Evolutionary conservation across 2,797 vertebrate genomes (phyloP), one percentile per base, ranked within the genome.

Genomic region (Myotis myotis): DNA sequence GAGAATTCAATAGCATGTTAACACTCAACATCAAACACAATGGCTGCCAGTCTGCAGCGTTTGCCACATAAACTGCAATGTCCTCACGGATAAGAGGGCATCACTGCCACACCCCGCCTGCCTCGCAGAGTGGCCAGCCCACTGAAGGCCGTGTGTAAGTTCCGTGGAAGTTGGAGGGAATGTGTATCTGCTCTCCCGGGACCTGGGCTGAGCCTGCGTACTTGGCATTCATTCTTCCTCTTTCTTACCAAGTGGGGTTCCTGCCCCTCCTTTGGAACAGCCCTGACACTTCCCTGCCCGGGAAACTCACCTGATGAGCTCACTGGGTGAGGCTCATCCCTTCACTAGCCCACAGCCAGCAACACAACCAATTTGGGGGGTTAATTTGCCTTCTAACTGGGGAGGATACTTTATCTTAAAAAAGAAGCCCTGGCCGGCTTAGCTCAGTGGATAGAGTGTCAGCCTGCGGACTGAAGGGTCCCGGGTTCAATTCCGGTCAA

Each of bases 1-100:
- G 62, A 83, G 72, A 78, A 91, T 91, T 95, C 71, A 87, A 44
- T 80, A 78, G 79, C 87, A 71, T 20, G 23, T 51, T 91, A 85
- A 82, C 66, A 80, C 84, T 81, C 66, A 57, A 81, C 0, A 1
- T 68, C 36, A 80, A 79, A 93, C 94, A 55, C 25, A 49, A 64
- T 38, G 53, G 60, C 71, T 57, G 30, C 86, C 25, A 51, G 51
- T 22, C 38, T 62, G 38, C 84, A 78, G 55, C 62, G 64, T 87
- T 66, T 70, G 89, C 33, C 89, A 89, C 47, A 13, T 66, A 91
- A 84, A 84, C 60, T 44, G 44, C 60, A 62, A 33, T 85, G 33
- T 81, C 53, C 51, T 87, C 64, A 30, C 44, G 79, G 70, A 60
- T 47, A 76, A 90, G 93, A 66, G 9, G 12, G 9, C 4, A 49